These are phyloP conservation scores for Pterocles burchelli DNA, from an alignment of 2,113 vertebrate species.

Conservation along the genomic window DNA sequence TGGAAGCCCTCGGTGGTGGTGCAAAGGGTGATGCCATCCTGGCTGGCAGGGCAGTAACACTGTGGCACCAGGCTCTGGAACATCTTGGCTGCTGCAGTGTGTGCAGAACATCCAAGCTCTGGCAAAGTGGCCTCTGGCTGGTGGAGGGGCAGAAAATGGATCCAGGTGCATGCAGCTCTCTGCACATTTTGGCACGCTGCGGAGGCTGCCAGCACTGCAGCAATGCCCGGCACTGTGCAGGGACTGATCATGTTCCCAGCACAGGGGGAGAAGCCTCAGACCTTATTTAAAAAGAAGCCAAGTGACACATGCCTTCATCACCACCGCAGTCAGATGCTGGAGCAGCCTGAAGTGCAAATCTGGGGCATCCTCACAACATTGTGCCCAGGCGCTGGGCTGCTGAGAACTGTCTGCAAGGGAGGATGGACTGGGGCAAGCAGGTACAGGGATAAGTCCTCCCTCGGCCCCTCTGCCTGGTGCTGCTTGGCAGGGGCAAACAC, in stretches of 20 bases:
- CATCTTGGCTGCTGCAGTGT: not conserved
- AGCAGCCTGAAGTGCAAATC: not conserved
- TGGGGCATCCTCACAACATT: not conserved
- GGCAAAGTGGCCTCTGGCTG: not conserved
- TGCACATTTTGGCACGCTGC: not conserved
- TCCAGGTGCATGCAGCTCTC: not conserved
- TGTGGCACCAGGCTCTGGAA: fast-evolving
- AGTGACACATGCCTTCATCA: not conserved
- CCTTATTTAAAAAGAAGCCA: not conserved
- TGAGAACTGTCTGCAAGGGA: fast-evolving
- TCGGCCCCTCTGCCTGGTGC: not conserved
- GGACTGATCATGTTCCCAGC: fast-evolving
- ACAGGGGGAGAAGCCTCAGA: not conserved
- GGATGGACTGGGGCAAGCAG: not conserved
- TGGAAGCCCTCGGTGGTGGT: not conserved
- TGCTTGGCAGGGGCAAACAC: not conserved
- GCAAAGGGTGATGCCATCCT: not conserved
- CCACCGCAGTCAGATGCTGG: fast-evolving
- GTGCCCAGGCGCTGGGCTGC: not conserved
- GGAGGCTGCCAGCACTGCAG: not conserved
- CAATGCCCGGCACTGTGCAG: not conserved
- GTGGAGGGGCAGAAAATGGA: not conserved
- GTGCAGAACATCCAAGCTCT: fast-evolving
- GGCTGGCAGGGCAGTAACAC: fast-evolving
- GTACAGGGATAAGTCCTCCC: not conserved